Percentiles rank a stretch among this genome's conserved stretches.
Conservation (phyloP, 2,888 invertebrate genomes). For the Nephrocerus scutellatus region DNA sequence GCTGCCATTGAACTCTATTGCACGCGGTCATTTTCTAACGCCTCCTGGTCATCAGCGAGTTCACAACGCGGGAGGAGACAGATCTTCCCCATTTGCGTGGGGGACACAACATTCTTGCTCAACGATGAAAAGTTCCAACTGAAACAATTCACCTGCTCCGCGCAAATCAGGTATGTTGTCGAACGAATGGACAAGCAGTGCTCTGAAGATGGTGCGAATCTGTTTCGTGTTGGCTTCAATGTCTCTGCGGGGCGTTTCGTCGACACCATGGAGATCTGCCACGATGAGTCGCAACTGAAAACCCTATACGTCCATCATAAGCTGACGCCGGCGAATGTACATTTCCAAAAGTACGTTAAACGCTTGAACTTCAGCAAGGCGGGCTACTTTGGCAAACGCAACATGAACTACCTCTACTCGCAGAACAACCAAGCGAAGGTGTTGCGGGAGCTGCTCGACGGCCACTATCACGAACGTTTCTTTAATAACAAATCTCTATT, state of each 20-base stretch:
- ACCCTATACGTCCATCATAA: conserved; percentile 42
- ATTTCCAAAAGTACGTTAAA: conserved; percentile 44
- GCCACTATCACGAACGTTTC: conserved; percentile 21
- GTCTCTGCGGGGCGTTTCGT: conserved; percentile 36
- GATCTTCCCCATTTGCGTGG: conserved; percentile 27
- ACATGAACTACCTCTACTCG: conserved; percentile 40
- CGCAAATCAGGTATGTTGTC: conserved; percentile 26
- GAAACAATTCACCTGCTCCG: conserved; percentile 27
- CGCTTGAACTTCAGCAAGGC: conserved; percentile 40
- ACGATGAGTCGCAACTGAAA: conserved; percentile 35
- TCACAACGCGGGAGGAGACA: conserved; percentile 2
- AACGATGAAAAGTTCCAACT: conserved; percentile 28
- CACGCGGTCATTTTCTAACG: conserved; percentile 25
- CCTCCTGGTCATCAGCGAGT: conserved; percentile 19
- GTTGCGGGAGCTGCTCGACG: conserved; percentile 34
- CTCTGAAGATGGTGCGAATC: conserved; percentile 25
- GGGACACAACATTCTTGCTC: conserved; percentile 27
- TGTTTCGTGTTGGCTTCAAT: conserved; percentile 45
- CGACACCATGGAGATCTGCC: conserved; percentile 44
- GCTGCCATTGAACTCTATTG: conserved; percentile 39
- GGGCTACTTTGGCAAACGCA: conserved; percentile 37
- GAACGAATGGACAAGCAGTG: conserved; percentile 24
- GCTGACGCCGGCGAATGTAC: conserved; percentile 44
- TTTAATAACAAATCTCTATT: conserved; percentile 32
- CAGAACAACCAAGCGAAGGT: conserved; percentile 37